Evolutionary conservation across 1,140 invertebrate genomes (phyloP), one percentile per base, ranked within the genome.

Genomic region (Agrypnia vestita): DNA sequence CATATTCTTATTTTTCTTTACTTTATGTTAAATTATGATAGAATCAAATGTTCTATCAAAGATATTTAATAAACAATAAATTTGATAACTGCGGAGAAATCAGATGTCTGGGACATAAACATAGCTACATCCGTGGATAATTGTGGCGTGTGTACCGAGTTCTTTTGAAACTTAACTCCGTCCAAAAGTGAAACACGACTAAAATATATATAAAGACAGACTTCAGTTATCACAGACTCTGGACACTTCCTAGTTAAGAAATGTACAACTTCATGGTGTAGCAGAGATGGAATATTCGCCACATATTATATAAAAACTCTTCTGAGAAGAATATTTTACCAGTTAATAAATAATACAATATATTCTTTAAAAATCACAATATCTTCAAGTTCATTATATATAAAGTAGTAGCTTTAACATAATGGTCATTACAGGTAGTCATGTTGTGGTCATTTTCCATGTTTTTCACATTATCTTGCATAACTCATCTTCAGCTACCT

Each of bases 261-360:
- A 71, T 51, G 47, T 56, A 72, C 44, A 47, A 56, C 19, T 46
- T 56, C 19, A 44, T 67, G 11, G 9, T 43, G 67, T 19, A 76
- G 44, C 46, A 7, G 35, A 47, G 43, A 75, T 75, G 73, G 21
- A 75, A 61, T 75, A 35, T 56, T n/a, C 46, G 49, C 49, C 53
- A 59, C 53, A 35, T 35, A 35, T 35, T 35, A 35, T 35, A 19
- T 76, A 47, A 67, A 53, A 69, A 71, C 49, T 59, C 76, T 78
- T 71, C 64, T 72, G 35, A 64, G 74, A 76, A 76, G 74, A 76
- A 25, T 76, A 25, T 46, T 72, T 78, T 47, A 72, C 25, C 59
- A 15, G 44, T 53, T 71, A 78, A 72, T 78, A 78, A 78, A 78
- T 78, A 78, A 55, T 78, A 78, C 49, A 62, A 78, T 78, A 71